Conservation (phyloP, 2,113 vertebrate genomes). For the Odontophorus gujanensis region DNA sequence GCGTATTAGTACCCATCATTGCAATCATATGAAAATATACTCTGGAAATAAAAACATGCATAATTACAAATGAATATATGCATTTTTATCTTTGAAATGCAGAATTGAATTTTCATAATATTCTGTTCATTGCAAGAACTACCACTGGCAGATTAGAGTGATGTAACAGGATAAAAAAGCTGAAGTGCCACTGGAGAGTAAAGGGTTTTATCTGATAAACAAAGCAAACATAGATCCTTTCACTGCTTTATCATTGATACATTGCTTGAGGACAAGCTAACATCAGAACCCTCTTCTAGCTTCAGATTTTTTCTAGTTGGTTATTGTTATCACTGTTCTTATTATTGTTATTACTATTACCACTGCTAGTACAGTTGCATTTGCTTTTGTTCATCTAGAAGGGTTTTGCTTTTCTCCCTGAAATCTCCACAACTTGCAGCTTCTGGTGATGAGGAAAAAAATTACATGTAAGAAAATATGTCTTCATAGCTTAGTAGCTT, state of each 20-base stretch:
- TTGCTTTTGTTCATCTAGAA: not conserved
- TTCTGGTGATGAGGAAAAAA: accelerated
- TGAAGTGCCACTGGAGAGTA: not conserved
- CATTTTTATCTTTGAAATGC: not conserved
- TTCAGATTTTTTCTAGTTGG: not conserved
- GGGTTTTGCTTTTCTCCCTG: not conserved
- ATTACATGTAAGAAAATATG: accelerated
- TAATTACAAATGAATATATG: not conserved
- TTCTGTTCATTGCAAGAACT: not conserved
- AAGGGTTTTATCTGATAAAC: not conserved
- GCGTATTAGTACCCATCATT: constrained; percentile 85
- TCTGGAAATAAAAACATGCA: constrained; percentile 58
- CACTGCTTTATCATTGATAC: not conserved
- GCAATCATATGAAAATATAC: constrained; percentile 73
- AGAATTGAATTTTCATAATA: not conserved
- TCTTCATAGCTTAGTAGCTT: not conserved
- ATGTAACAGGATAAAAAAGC: not conserved
- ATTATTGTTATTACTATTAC: not conserved
- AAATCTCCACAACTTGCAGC: not conserved
- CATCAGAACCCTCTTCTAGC: not conserved
- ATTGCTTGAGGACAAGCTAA: not conserved
- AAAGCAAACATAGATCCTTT: not conserved
- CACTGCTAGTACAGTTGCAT: not conserved
- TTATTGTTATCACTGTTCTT: not conserved
- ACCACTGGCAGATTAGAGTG: not conserved